phyloP scores from a whole-genome alignment of 2,888 invertebrate species.

The Drosophila tripunctata region DNA sequence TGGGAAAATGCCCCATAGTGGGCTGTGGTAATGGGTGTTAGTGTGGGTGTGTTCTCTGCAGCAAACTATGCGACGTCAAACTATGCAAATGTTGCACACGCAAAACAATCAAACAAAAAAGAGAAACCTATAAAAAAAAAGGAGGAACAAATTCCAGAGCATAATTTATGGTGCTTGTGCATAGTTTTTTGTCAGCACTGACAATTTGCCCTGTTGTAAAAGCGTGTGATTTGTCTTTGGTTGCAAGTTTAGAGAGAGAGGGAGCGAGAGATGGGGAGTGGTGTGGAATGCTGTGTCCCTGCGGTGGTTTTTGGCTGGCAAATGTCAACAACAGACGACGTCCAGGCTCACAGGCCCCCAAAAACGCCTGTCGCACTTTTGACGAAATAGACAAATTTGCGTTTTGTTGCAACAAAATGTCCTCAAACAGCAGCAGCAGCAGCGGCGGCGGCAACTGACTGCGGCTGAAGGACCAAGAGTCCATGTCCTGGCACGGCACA shows the following conservation, averaged over 20 bases:
- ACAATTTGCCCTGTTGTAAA: conserved; percentile 75
- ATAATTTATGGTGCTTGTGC: conserved; percentile 74
- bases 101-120: not conserved
- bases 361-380: conserved; percentile 77
- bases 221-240: conserved; percentile 79
- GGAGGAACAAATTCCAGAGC: conserved; percentile 46
- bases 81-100: conserved; percentile 70
- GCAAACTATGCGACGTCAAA: conserved; percentile 51
- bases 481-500: conserved; percentile 59
- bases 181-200: conserved; percentile 63
- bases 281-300: conserved; percentile 21
- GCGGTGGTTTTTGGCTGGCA: conserved; percentile 64
- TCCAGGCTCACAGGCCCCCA: conserved; percentile 45
- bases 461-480: conserved; percentile 24
- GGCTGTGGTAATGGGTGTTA: not conserved
- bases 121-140: not conserved
- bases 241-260: conserved; percentile 60
- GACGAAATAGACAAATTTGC: conserved; percentile 83
- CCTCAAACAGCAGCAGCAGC: conserved; percentile 41
- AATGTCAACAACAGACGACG: conserved; percentile 77
- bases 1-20: too few species aligned
- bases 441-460: conserved; percentile 22
- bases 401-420: conserved; percentile 80
- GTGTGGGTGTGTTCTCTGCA: not conserved
- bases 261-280: not conserved